Percentiles rank a stretch among this genome's conserved stretches.
Evolutionary conservation across 2,888 invertebrate species (phyloP).

Genomic region (Agriotes lineatus): DNA sequence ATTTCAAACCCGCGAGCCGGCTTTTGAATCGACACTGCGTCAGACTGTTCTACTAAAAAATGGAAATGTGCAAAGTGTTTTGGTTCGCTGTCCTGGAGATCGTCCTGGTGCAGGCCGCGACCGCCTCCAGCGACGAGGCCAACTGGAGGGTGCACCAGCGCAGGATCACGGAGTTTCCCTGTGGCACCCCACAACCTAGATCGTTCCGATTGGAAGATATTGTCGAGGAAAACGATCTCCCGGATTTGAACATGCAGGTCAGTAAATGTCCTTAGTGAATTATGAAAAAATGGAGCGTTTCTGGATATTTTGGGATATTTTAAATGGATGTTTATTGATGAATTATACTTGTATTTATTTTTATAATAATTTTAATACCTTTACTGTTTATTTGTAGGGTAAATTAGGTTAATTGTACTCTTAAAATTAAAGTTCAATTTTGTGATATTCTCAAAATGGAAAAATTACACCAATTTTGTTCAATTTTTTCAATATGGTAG

Average conservation of each 20-base stretch:
- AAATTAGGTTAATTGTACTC: too few species aligned
- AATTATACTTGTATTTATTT: too few species aligned
- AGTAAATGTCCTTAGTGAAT: too few species aligned
- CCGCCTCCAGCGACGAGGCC: not conserved
- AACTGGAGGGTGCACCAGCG: slow-evolving; percentile 10
- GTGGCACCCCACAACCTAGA: slow-evolving; percentile 34
- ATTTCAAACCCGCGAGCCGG: slow-evolving; percentile 23
- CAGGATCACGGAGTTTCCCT: slow-evolving; percentile 9
- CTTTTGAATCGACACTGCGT: slow-evolving; percentile 3
- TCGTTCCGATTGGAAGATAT: slow-evolving; percentile 33
- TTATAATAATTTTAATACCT: too few species aligned
- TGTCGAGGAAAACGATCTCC: not conserved
- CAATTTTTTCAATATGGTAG: too few species aligned
- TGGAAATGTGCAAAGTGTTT: slow-evolving; percentile 10
- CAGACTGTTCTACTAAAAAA: not conserved
- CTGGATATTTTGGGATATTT: too few species aligned
- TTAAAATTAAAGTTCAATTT: too few species aligned
- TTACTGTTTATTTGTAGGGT: too few species aligned
- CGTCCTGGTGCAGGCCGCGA: not conserved
- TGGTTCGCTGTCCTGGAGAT: not conserved
- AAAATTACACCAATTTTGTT: too few species aligned
- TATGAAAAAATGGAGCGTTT: too few species aligned
- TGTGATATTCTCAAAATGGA: too few species aligned
- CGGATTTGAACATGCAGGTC: slow-evolving; percentile 18
- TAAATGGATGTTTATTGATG: too few species aligned